phyloP scores from a whole-genome alignment of 2,113 vertebrate genomes.

The Gadus macrocephalus region DNA sequence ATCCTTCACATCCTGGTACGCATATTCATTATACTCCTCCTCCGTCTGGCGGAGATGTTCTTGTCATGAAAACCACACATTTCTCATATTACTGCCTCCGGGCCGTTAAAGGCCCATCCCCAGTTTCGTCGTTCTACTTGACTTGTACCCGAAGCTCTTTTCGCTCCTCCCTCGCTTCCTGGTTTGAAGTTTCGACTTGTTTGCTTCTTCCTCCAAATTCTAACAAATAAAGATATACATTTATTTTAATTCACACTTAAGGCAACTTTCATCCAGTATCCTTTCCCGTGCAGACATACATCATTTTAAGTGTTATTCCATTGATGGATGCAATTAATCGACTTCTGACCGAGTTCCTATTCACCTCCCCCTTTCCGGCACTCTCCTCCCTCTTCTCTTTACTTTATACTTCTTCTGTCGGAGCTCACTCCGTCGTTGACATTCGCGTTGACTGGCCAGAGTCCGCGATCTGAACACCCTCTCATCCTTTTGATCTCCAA shows the following conservation, averaged over 20 bases:
- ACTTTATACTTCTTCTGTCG: conserved; percentile 51
- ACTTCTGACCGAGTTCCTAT: conserved; percentile 19
- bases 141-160: conserved; percentile 25
- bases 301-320: not conserved
- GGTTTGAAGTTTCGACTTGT: not conserved
- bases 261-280: not conserved
- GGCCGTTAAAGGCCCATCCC: conserved; percentile 28
- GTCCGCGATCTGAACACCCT: conserved; percentile 78
- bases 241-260: not conserved
- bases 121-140: conserved; percentile 32
- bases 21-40: too few species aligned
- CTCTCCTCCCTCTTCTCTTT: conserved; percentile 38
- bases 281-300: not conserved
- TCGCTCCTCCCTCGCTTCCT: conserved; percentile 33
- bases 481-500: conserved; percentile 29
- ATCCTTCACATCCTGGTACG: too few species aligned
- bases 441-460: conserved; percentile 89
- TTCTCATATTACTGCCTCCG: conserved; percentile 31
- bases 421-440: conserved; percentile 69
- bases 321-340: not conserved
- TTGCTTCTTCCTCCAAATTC: not conserved
- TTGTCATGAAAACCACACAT: conserved; percentile 28
- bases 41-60: not conserved
- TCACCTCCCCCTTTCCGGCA: conserved; percentile 37
- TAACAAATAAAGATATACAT: not conserved